Evolutionary conservation across 2,113 vertebrate genomes (phyloP), one percentile per base, ranked within the genome.

Genomic region (Cnemophilus loriae): DNA sequence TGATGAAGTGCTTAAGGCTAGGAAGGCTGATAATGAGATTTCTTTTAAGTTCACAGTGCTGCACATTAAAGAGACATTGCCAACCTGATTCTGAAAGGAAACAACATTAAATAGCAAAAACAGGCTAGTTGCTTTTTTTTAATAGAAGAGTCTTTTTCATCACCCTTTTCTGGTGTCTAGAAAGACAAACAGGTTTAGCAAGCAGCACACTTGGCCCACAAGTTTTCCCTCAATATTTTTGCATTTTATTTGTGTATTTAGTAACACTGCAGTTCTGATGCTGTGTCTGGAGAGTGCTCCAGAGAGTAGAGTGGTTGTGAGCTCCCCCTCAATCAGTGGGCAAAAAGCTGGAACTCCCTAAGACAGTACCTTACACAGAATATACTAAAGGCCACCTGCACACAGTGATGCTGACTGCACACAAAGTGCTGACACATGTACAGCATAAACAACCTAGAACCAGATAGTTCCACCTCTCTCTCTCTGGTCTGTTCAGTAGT

Each of bases 21-120:
- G 84, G 73, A 96, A 93, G 90, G 93, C 79, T 95, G 92, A 95
- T 94, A 96, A 97, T 93, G 91, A 95, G 86, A 78, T 90, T 89
- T 89, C 90, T 94, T 95, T 96, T 78, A 95, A 94, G 92, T 96
- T 94, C 77, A 61, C 39, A 68, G 86, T 11, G 61, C 86, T 84
- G 60, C 87, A 95, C 86, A 80, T 93, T 95, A 96, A 96, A 97
- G 94, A 96, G 47, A 71, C 32, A 71, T 37, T 55, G 35, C 53
- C 50, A 92, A 56, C 24, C 68, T 47, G 39, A 69, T 79, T 79
- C 68, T 90, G 70, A 88, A 83, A 83, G 68, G 49, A 77, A 79
- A 61, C 92, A 79, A 37, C 52, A 93, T 59, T 56, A 70, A 75
- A 86, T 21, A 79, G 73, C 50, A 87, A 30, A 67, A 71, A 84